Evolutionary conservation across 2,113 vertebrate genomes (phyloP).

Genomic region (Brienomyrus brachyistius): DNA sequence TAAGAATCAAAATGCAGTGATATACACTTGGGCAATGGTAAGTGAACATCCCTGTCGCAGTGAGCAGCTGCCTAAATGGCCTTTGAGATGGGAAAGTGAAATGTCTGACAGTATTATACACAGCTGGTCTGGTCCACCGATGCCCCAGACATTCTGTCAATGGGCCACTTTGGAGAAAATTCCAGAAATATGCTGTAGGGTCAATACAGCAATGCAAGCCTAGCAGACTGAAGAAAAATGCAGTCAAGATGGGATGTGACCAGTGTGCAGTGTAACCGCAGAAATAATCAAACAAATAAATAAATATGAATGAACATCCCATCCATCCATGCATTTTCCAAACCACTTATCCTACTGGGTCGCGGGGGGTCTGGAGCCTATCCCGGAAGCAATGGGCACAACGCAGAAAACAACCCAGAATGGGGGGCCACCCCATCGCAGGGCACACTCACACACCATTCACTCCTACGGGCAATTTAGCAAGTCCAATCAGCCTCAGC

Average conservation of each 20-base stretch:
- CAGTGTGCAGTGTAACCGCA: neutral
- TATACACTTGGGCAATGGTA: slow-evolving; percentile 6
- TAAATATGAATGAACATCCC: neutral
- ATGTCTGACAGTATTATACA: neutral
- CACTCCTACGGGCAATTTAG: too few species aligned
- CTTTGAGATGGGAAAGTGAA: neutral
- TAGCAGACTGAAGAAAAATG: neutral
- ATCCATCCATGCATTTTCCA: too few species aligned
- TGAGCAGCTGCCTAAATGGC: neutral
- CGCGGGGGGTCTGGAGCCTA: too few species aligned
- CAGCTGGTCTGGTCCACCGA: neutral
- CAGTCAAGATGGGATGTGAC: neutral
- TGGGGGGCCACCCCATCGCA: too few species aligned
- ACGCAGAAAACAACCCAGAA: too few species aligned
- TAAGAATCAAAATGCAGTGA: slow-evolving; percentile 1
- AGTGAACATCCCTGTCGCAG: neutral
- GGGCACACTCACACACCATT: too few species aligned
- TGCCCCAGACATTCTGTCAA: neutral
- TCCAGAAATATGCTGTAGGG: neutral
- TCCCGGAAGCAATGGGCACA: too few species aligned
- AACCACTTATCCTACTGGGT: too few species aligned
- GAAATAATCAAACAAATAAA: neutral
- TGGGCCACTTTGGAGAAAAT: neutral
- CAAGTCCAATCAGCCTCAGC: too few species aligned
- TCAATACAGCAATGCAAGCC: neutral